Percentiles rank a stretch among this genome's conserved stretches.
phyloP scores from a whole-genome alignment of 2,888 invertebrate species.

The Quadroppia sp. region DNA sequence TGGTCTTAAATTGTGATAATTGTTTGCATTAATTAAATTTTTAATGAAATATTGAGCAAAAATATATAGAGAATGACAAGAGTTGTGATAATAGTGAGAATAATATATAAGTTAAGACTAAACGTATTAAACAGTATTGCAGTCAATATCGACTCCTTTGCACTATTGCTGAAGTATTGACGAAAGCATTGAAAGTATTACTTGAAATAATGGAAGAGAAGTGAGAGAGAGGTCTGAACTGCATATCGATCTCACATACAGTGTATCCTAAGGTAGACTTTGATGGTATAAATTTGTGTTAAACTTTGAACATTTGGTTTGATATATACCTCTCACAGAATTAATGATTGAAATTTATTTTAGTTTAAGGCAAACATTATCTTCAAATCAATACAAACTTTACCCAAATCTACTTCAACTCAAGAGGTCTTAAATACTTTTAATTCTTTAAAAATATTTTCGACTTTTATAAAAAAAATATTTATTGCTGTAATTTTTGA shows the following conservation, averaged over 20 bases:
- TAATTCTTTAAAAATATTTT: too few relatives aligned
- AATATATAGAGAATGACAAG: background rate
- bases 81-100: background rate
- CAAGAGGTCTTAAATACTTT: background rate
- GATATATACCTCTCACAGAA: background rate
- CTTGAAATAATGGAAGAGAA: background rate
- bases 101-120: background rate
- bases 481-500: background rate
- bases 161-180: constrained; percentile 25
- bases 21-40: too few relatives aligned
- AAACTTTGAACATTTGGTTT: constrained; percentile 24
- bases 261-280: background rate
- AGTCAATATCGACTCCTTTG: constrained; percentile 3
- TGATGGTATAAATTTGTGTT: constrained; percentile 20
- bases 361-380: constrained; percentile 31
- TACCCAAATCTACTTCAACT: background rate
- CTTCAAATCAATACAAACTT: constrained; percentile 13
- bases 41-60: background rate
- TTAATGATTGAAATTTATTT: constrained; percentile 33
- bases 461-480: background rate
- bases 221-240: background rate
- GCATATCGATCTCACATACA: constrained; percentile 16
- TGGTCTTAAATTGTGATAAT: too few relatives aligned
- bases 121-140: constrained; percentile 16
- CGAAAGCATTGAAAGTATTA: constrained; percentile 14